Conservation (phyloP, 2,797 vertebrate species). For the Synanceia verrucosa region DNA sequence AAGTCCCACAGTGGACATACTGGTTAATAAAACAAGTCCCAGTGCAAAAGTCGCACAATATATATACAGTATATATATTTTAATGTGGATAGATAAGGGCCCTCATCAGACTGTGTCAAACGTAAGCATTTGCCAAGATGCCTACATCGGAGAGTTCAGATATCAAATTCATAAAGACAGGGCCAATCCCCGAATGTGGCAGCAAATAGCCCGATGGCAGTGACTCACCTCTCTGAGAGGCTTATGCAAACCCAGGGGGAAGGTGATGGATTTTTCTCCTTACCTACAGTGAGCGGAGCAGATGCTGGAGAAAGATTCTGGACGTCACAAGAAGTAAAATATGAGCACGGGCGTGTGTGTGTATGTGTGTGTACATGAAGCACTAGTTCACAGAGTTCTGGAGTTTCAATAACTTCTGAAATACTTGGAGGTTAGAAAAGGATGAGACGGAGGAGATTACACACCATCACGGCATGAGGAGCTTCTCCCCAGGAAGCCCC, state of each 20-base stretch:
- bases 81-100: conserved; percentile 19
- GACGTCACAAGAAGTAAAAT: conserved; percentile 83
- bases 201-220: conserved; percentile 81
- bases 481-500: conserved; percentile 42
- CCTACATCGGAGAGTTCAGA: conserved; percentile 68
- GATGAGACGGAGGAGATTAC: conserved; percentile 58
- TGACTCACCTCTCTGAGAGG: conserved; percentile 84
- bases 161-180: conserved; percentile 82
- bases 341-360: conserved; percentile 62
- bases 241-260: conserved; percentile 87
- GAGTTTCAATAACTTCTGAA: conserved; percentile 77
- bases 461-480: conserved; percentile 28
- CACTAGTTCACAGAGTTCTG: conserved; percentile 69
- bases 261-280: conserved; percentile 86
- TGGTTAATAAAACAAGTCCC: conserved; percentile 22
- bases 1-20: conserved; percentile 17
- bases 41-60: background rate
- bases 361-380: conserved; percentile 46
- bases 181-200: conserved; percentile 81
- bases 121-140: conserved; percentile 48
- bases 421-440: conserved; percentile 67
- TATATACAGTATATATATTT: conserved; percentile 21
- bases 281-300: conserved; percentile 86
- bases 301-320: conserved; percentile 85
- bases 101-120: conserved; percentile 40